Evolutionary conservation across 2,113 vertebrate species (phyloP).

Genomic region (Neopipo cinnamomea): DNA sequence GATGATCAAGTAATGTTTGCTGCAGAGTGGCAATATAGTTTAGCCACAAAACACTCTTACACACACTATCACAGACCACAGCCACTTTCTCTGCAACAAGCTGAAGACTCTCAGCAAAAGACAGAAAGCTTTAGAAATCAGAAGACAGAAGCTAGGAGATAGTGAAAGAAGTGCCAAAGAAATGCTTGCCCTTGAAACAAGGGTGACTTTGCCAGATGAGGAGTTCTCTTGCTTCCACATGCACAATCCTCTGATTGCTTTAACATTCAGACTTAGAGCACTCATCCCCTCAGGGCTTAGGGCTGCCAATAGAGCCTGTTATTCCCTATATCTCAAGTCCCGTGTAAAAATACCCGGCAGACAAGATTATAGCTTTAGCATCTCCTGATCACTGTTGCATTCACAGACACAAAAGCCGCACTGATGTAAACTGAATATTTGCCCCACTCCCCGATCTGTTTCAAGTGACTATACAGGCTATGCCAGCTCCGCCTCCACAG

Average conservation of each 20-base stretch:
- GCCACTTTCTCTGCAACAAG: neutral
- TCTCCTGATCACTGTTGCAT: neutral
- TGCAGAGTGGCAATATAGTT: neutral
- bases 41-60: neutral
- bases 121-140: neutral
- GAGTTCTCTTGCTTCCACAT: neutral
- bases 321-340: neutral
- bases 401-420: neutral
- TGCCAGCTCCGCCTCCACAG: neutral
- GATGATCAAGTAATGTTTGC: neutral
- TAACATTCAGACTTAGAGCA: neutral
- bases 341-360: neutral
- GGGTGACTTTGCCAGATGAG: neutral
- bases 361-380: neutral
- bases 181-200: neutral
- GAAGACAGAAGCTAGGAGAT: neutral
- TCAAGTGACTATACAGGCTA: neutral
- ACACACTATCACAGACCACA: fast-evolving
- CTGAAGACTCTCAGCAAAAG: neutral
- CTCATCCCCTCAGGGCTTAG: neutral
- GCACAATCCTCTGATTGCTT: neutral
- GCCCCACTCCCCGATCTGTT: neutral
- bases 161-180: neutral
- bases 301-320: neutral
- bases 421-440: neutral